Conservation (phyloP, 2,113 vertebrate genomes). For the Hemichromis elongatus region DNA sequence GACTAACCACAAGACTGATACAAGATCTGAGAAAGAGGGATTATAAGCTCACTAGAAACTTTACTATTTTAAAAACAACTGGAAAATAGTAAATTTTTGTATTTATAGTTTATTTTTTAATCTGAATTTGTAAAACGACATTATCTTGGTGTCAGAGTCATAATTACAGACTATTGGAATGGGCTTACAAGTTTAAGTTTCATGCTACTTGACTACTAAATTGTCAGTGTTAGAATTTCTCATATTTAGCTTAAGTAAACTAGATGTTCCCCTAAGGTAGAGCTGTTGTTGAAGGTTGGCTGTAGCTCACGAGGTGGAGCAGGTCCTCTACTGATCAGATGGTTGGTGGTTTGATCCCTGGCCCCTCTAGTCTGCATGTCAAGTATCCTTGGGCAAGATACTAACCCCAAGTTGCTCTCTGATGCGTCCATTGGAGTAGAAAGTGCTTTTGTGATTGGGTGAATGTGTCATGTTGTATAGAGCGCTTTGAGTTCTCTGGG, state of each 20-base stretch:
- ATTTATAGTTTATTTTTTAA: background rate
- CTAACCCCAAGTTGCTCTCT: too few relatives aligned
- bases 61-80: background rate
- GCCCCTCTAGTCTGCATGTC: too few relatives aligned
- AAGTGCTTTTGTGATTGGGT: too few relatives aligned
- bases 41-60: background rate
- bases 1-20: background rate
- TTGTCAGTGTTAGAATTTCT: background rate
- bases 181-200: background rate
- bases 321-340: too few relatives aligned
- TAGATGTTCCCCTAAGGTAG: background rate
- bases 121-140: background rate
- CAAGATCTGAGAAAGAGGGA: background rate
- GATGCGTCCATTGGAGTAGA: too few relatives aligned
- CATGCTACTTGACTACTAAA: background rate
- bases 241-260: background rate
- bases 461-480: too few relatives aligned
- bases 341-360: too few relatives aligned
- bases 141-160: background rate
- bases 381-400: too few relatives aligned
- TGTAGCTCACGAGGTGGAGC: too few relatives aligned
- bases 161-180: background rate
- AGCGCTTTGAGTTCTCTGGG: too few relatives aligned
- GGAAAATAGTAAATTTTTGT: background rate
- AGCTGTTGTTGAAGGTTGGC: too few relatives aligned